A percentile compares a stretch with the other conserved stretches of the same genome.
phyloP scores from a whole-genome alignment of 2,888 invertebrate genomes.

The Spatulosminthurus flaviceps region DNA sequence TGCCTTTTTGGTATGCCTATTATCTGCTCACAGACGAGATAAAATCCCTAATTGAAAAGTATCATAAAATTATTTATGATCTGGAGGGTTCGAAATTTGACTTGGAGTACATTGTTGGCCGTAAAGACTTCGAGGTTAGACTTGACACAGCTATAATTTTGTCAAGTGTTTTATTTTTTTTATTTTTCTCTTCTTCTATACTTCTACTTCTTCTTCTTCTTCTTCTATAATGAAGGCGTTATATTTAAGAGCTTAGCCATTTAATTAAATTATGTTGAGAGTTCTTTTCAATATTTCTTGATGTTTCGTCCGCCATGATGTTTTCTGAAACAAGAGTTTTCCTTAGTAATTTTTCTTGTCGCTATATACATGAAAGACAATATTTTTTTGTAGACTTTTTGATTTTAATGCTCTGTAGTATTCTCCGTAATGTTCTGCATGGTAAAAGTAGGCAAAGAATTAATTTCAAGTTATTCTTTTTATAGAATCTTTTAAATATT shows the following conservation, averaged over 20 bases:
- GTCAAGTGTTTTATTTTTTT: not conserved
- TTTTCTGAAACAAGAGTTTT: not conserved
- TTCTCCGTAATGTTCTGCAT: too few relatives aligned
- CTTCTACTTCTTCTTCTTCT: not conserved
- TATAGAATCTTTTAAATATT: too few relatives aligned
- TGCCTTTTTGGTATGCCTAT: not conserved
- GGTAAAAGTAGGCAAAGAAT: too few relatives aligned
- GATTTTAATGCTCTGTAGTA: too few relatives aligned
- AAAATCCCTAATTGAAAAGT: conserved; percentile 72
- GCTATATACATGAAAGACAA: too few relatives aligned
- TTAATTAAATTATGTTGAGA: not conserved
- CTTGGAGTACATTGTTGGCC: conserved; percentile 96
- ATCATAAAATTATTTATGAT: conserved; percentile 85
- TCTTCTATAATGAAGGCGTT: not conserved
- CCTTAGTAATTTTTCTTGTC: not conserved
- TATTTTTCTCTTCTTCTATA: not conserved
- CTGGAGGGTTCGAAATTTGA: conserved; percentile 98
- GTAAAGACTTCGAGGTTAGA: conserved; percentile 95
- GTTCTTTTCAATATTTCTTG: not conserved
- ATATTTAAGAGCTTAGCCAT: not conserved
- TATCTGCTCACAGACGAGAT: conserved; percentile 53
- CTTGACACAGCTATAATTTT: conserved; percentile 26
- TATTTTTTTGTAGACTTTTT: too few relatives aligned
- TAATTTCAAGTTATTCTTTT: too few relatives aligned
- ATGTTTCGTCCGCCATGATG: not conserved